A percentile compares a stretch with the other conserved stretches of the same genome.
These are phyloP conservation scores for Empidonax traillii DNA, from an alignment of 2,113 vertebrate species.

Conservation along the genomic window DNA sequence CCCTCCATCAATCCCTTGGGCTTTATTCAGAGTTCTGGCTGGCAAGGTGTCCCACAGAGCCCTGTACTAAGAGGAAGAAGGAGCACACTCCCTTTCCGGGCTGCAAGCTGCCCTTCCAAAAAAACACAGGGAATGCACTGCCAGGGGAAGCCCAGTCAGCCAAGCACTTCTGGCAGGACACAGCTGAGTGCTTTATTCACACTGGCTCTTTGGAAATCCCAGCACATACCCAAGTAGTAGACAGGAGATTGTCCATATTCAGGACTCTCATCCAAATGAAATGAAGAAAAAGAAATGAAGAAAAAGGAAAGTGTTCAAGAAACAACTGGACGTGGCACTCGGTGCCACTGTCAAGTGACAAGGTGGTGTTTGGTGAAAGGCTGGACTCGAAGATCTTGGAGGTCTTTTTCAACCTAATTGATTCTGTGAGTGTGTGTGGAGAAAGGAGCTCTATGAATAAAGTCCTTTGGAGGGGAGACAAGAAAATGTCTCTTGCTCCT, in stretches of 20 bases:
- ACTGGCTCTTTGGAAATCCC: background rate
- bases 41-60: background rate
- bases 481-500: background rate
- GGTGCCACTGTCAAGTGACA: background rate
- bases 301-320: background rate
- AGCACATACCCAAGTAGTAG: background rate
- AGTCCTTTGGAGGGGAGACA: background rate
- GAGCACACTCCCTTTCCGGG: background rate
- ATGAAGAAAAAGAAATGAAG: background rate
- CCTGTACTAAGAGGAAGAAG: background rate
- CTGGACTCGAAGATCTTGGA: background rate
- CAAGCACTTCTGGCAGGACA: background rate
- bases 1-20: background rate
- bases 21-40: background rate
- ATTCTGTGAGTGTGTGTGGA: background rate
- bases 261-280: background rate
- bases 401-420: background rate
- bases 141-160: background rate
- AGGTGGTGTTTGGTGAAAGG: background rate
- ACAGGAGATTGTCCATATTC: rapidly evolving
- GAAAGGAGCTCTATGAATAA: background rate
- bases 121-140: background rate
- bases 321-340: background rate
- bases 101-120: background rate
- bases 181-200: background rate